Base-by-base conservation (phyloP, 2,888 invertebrate genomes). In the Drosophila differens region DNA sequence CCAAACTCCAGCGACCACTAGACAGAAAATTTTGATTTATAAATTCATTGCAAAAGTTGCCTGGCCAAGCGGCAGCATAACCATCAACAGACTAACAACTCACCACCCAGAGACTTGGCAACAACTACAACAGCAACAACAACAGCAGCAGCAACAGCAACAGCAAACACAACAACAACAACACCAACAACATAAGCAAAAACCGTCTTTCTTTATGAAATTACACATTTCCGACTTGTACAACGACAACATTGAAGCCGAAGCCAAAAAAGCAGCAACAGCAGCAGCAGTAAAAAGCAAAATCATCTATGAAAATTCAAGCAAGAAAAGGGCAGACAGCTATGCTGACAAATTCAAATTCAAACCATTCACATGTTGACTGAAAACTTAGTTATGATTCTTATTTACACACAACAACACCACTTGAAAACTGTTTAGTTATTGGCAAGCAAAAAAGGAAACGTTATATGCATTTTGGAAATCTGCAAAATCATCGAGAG, bases 221-320 rank as follows among this genome's bases (percentile, higher is more conserved):
- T 87, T 87, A 87, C 88, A 89, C 89, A 87, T 87, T 87, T 87
- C 87, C 87, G 87, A 87, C 87, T 87, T 87, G 89, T 87, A 89
- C 79, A 78, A 81, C 79, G 76, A 76, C 79, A 58, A 85, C 85
- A 87, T 85, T 84, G 85, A 77, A 84, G 81, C 82, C 82, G 71
- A 77, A 85, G 71, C 70, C 66, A 75, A 86, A 81, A 84, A 77
- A 74, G 61, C 68, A 70, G 66, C 66, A 57, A 12, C 16, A 55
- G 37, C 64, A 73, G 59, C 63, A 70, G 61, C 64, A 78, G 57
- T 69, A 75, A 70, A 55, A 64, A 49, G 59, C 61, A 74, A 71
- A 69, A 69, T 63, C 68, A 77, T 65, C 62, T 55, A 57, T 63
- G 74, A 71, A 59, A 81, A 65, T 70, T 74, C 33, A 75, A 67